phyloP scores from a whole-genome alignment of 2,113 vertebrate genomes.

The Petrocephalus microphthalmus region DNA sequence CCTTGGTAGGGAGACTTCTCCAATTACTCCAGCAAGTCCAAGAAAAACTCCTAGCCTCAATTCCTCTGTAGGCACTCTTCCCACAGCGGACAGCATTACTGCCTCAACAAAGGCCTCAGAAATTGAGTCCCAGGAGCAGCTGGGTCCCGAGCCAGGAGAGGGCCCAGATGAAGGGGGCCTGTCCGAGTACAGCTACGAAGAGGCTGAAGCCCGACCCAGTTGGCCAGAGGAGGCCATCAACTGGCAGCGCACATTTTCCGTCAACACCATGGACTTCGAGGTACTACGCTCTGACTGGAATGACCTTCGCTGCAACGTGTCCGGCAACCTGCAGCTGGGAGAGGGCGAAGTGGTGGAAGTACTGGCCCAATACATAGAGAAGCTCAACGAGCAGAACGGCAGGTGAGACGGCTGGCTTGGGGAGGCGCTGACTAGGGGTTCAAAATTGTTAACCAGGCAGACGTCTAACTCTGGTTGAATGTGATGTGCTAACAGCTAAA shows the following conservation, averaged over 20 bases:
- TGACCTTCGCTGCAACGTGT: constrained; percentile 93
- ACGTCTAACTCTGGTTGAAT: background rate
- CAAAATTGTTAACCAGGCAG: background rate
- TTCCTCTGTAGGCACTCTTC: constrained; percentile 43
- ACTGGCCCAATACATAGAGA: constrained; percentile 95
- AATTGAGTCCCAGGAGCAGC: constrained; percentile 55
- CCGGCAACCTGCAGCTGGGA: constrained; percentile 88
- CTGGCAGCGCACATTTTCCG: constrained; percentile 95
- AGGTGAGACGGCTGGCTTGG: constrained; percentile 60
- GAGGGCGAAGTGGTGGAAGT: constrained; percentile 91
- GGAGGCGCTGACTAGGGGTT: background rate
- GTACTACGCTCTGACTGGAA: constrained; percentile 96
- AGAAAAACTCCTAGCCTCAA: constrained; percentile 40
- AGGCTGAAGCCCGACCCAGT: constrained; percentile 60
- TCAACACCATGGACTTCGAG: constrained; percentile 89
- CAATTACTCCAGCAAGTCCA: constrained; percentile 18
- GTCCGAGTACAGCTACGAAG: constrained; percentile 83
- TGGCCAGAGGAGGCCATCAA: constrained; percentile 92
- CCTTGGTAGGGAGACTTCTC: constrained; percentile 7
- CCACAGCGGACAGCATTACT: constrained; percentile 52
- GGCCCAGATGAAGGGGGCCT: constrained; percentile 66
- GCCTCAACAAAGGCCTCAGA: constrained; percentile 75
- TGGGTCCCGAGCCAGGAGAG: constrained; percentile 52
- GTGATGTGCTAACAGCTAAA: background rate
- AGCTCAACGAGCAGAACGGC: constrained; percentile 78